Base-by-base conservation (phyloP, 2,113 vertebrate species). In the Phocoena phocoena region DNA sequence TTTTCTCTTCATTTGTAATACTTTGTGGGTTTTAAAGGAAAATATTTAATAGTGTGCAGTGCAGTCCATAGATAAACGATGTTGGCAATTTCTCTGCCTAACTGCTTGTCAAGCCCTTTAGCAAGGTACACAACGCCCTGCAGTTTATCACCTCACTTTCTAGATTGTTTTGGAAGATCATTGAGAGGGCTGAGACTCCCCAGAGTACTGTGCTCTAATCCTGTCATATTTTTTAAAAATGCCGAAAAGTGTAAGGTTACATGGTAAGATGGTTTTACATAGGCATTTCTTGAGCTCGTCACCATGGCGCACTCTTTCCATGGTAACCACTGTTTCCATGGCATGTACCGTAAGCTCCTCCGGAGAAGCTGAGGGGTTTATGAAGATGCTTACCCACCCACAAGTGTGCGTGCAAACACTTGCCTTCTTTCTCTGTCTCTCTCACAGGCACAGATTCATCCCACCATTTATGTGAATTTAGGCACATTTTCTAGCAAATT, bases 251-350 rank as follows among this genome's bases (percentile, higher is more conserved):
- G 77, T 94, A 88, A 96, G 73, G 95, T 95, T 92, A 23, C 90
- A 67, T 80, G 93, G 90, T 81, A 88, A 97, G 95, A 93, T 92
- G 90, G 94, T 96, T 97, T 97, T 97, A 96, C 96, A 79, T 93
- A 95, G 96, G 82, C 94, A 60, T 98, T 96, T 98, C 93, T 98
- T 97, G 80, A 90, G 90, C 97, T 96, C 84, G 50, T 98, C 93
- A 93, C 98, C 97, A 98, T 98, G 98, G 98, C 91, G 38, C 98
- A 89, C 65, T 96, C 98, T 98, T 98, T 97, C 98, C 98, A 98
- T 99, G 98, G 98, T 97, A 98, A 98, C 98, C 95, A 47, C 96
- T 91, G 98, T 99, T 99, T 98, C 98, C 98, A 98, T 98, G 98
- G 98, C 65, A 92, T 68, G 12, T 85, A 73, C 95, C 70, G 90